Conservation (phyloP, 2,888 invertebrate species). For the Stenolophus ochropezus region DNA sequence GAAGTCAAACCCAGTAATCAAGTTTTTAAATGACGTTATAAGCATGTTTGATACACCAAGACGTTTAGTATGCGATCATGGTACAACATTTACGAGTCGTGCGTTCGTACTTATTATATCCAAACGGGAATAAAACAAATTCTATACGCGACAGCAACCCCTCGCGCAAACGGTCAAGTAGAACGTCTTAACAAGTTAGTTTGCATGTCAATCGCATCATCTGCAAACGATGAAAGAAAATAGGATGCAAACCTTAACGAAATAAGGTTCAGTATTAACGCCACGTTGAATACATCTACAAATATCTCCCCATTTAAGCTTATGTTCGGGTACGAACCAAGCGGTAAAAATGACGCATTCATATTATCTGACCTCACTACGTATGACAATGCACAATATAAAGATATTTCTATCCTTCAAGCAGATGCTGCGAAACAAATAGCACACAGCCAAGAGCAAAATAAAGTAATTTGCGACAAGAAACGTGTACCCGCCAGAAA, state of each 20-base stretch:
- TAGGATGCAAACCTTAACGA: constrained; percentile 62
- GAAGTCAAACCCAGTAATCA: constrained; percentile 63
- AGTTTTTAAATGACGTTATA: constrained; percentile 61
- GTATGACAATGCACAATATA: too few species aligned
- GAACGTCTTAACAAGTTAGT: constrained; percentile 65
- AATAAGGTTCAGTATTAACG: constrained; percentile 9
- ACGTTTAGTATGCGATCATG: constrained; percentile 68
- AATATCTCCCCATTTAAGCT: neutral
- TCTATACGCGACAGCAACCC: constrained; percentile 66
- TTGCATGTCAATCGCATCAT: constrained; percentile 62
- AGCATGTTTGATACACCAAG: constrained; percentile 64
- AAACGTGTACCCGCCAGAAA: neutral
- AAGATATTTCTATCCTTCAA: neutral
- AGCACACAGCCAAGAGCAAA: neutral
- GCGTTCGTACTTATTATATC: constrained; percentile 66
- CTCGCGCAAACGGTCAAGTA: constrained; percentile 69
- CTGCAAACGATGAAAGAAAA: constrained; percentile 60
- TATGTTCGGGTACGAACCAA: constrained; percentile 41
- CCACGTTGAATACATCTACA: neutral
- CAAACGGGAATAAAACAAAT: constrained; percentile 66
- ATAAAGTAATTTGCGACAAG: neutral
- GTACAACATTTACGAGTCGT: constrained; percentile 68
- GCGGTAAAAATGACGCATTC: neutral
- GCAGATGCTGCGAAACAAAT: neutral
- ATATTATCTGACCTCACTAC: neutral